phyloP scores from a whole-genome alignment of 1,140 invertebrate genomes.

The Achroia grisella region DNA sequence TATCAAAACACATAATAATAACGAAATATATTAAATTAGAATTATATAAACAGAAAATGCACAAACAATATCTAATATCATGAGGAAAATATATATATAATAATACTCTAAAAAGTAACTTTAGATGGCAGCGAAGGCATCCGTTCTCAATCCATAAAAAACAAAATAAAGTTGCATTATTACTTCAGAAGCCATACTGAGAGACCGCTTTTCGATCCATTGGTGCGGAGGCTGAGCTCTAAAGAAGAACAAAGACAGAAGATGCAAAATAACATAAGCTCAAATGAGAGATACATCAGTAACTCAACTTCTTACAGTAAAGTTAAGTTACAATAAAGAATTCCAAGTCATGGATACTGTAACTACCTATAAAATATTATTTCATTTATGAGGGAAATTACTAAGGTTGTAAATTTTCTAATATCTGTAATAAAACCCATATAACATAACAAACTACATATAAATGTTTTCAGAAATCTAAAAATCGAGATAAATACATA shows the following conservation, averaged over 20 bases:
- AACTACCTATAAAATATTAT: neutral
- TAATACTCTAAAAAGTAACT: too few species aligned
- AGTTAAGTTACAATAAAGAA: constrained; percentile 13
- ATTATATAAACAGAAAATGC: too few species aligned
- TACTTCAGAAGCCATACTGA: constrained; percentile 26
- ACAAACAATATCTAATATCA: too few species aligned
- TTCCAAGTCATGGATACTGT: constrained; percentile 10
- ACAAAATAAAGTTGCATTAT: constrained; percentile 18
- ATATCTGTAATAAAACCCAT: neutral
- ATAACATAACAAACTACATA: too few species aligned
- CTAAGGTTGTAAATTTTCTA: neutral
- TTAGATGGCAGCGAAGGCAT: constrained; percentile 2
- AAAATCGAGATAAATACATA: too few species aligned
- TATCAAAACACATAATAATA: too few species aligned
- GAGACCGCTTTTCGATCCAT: constrained; percentile 19
- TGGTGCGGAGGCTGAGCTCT: constrained; percentile 22
- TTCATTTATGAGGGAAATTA: neutral
- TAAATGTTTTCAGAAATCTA: too few species aligned
- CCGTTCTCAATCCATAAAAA: constrained; percentile 7
- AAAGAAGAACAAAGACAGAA: constrained; percentile 15
- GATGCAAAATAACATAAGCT: constrained; percentile 4
- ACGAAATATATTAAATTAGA: too few species aligned
- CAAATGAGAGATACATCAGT: constrained; percentile 9
- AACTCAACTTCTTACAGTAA: constrained; percentile 8
- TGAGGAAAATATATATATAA: too few species aligned